Evolutionary conservation across 2,113 vertebrate genomes (phyloP), one percentile per base, ranked within the genome.

Genomic region (Sphaerodactylus townsendi): DNA sequence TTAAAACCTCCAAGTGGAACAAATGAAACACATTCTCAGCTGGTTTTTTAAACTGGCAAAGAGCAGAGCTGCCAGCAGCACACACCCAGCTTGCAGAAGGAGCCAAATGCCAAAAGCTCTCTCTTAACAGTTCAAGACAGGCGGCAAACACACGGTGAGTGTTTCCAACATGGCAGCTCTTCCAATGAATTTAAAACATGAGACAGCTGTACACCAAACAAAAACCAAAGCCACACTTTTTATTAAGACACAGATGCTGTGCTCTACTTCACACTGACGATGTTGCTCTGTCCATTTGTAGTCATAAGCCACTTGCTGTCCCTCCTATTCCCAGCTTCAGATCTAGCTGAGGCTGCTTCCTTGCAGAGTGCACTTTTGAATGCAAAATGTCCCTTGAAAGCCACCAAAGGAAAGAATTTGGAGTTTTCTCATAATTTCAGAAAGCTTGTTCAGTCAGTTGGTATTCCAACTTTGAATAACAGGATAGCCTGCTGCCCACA

Each of bases 1-100:
- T 83, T 19, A 71, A 79, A 86, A 17, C 39, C 44, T 73, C 69
- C 1, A 65, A 81, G 72, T 73, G 50, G 90, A 87, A 86, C 41
- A 84, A 88, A 89, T 77, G 74, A 90, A 85, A 56, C 19, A 9
- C 53, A 62, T 19, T 77, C 62, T 72, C 53, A 75, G 39, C 59
- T 89, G 17, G 41, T 30, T 88, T 87, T 81, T 33, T 81, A 86
- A 85, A 68, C 62, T 78, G 59, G 81, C 37, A 84, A 71, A n/a
- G 48, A 10, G 3, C 21, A 23, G 17, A 17, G 71, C 74, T 65
- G 83, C 68, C 83, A 65, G 23, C 53, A 39, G 37, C 30, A 68
- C 19, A 79, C 75, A 50, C 64, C 85, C 46, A 87, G 89, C 62
- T 35, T 59, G 30, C 46, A 85, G 82, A 84, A 83, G 4, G 21